Evolutionary conservation across 2,113 vertebrate species (phyloP).

Genomic region (Megaceryle torquata): DNA sequence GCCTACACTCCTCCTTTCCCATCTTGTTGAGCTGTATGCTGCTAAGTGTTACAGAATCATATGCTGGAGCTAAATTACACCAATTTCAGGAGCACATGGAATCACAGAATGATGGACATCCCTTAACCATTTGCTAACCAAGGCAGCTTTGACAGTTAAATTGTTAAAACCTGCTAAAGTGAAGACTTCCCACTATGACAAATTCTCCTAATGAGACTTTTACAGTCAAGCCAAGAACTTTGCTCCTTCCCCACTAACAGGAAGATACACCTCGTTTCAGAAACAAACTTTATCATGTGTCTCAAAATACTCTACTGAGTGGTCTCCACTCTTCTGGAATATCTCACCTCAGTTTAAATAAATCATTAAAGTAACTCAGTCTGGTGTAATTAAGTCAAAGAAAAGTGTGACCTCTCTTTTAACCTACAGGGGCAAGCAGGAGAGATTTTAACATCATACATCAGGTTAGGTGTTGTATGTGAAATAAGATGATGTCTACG

Average conservation of each 20-base stretch:
- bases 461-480: not conserved
- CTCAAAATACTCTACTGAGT: not conserved
- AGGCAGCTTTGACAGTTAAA: not conserved
- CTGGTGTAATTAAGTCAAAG: not conserved
- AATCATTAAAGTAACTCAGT: not conserved
- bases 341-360: not conserved
- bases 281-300: not conserved
- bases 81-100: not conserved
- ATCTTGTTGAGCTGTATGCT: accelerated
- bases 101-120: not conserved
- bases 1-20: not conserved
- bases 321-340: not conserved
- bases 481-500: not conserved
- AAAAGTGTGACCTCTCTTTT: not conserved
- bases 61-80: not conserved
- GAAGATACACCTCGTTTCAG: not conserved
- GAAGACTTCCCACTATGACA: not conserved
- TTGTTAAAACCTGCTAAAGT: not conserved
- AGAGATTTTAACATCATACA: not conserved
- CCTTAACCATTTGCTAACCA: not conserved
- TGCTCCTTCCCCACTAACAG: not conserved
- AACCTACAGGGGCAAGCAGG: not conserved
- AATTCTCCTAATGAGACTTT: not conserved
- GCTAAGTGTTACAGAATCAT: not conserved
- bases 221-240: not conserved